Conservation (phyloP, 2,113 vertebrate species). For the Ceratotherium simum region DNA sequence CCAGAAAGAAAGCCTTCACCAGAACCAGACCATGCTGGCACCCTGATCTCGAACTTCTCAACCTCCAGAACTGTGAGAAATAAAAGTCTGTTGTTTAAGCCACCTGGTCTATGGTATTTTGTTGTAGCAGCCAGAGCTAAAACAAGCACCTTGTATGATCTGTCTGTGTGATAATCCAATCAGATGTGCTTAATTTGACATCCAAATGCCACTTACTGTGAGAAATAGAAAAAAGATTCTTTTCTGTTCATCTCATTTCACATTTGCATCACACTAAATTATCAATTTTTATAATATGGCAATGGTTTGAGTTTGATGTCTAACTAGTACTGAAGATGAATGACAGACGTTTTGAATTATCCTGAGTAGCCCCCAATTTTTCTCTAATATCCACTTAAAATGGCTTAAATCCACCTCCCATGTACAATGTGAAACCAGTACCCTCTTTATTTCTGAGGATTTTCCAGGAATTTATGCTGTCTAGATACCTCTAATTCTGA, state of each 20-base stretch:
- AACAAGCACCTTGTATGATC: not conserved
- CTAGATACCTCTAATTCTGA: not conserved
- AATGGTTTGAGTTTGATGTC: not conserved
- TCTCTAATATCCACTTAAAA: not conserved
- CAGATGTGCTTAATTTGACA: not conserved
- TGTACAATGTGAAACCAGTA: not conserved
- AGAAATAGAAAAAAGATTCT: not conserved
- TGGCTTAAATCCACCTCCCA: not conserved
- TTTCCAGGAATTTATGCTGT: not conserved
- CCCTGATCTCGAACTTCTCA: not conserved
- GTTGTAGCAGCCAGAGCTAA: not conserved
- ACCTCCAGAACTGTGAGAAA: not conserved
- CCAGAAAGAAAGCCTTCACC: not conserved
- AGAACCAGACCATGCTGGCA: not conserved
- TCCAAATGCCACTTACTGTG: not conserved
- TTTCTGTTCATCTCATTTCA: not conserved
- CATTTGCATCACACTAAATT: not conserved
- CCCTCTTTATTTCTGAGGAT: not conserved
- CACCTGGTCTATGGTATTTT: not conserved
- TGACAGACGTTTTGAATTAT: not conserved
- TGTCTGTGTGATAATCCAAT: not conserved
- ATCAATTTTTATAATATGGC: not conserved
- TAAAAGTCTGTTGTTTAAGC: not conserved
- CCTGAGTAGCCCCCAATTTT: not conserved
- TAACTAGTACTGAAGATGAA: not conserved